Evolutionary conservation across 2,888 invertebrate species (phyloP).

Genomic region (Ectropis crepuscularia): DNA sequence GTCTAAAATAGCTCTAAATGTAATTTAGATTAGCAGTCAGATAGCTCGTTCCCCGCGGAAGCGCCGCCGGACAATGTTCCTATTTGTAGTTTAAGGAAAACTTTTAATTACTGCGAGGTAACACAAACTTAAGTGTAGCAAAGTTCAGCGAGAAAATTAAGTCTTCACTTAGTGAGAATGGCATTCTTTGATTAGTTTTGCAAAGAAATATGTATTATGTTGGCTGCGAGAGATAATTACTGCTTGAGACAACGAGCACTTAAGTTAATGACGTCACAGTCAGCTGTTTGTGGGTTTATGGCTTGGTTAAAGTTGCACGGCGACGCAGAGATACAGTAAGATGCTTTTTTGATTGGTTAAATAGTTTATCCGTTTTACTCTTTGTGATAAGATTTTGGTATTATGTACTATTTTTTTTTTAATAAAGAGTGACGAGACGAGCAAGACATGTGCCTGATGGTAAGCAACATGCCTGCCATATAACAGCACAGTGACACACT

Average conservation of each 20-base stretch:
- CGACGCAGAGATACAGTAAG: neutral
- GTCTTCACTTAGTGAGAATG: slow-evolving; percentile 19
- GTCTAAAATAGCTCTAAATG: no score
- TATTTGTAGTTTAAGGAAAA: slow-evolving; percentile 9
- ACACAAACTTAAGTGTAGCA: slow-evolving; percentile 37
- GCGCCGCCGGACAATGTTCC: neutral
- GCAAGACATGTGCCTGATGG: no score
- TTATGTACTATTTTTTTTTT: no score
- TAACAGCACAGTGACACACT: no score
- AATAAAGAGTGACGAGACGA: no score
- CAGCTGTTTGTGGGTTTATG: slow-evolving; percentile 12
- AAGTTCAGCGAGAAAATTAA: slow-evolving; percentile 39
- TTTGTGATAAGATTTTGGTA: no score
- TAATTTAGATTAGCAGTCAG: no score
- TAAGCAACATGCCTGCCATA: no score
- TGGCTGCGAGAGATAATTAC: slow-evolving; percentile 15
- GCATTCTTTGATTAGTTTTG: slow-evolving; percentile 25
- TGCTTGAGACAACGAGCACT: slow-evolving; percentile 11
- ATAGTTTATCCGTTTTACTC: no score
- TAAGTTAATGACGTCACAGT: slow-evolving; percentile 19
- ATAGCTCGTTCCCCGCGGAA: no score
- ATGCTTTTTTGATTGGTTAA: no score
- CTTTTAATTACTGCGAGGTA: slow-evolving; percentile 31
- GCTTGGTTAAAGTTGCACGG: slow-evolving; percentile 1
- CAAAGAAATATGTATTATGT: slow-evolving; percentile 17